Evolutionary conservation across 2,797 vertebrate genomes (phyloP).

Genomic region (Tokudaia muenninki): DNA sequence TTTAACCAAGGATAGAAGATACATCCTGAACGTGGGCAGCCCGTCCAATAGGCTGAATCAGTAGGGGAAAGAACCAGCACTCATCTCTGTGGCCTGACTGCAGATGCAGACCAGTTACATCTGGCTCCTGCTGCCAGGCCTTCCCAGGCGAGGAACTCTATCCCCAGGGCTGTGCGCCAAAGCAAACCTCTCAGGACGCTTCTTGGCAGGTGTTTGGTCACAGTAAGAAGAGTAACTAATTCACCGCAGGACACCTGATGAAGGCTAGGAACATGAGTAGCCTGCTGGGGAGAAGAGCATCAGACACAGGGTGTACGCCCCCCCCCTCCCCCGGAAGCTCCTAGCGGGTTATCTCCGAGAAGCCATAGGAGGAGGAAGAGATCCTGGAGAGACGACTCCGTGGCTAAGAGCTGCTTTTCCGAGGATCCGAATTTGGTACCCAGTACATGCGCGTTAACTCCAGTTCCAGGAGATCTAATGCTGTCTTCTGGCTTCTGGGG

Average conservation of each 20-base stretch:
- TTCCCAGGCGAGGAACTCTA: neutral
- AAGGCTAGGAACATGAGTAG: neutral
- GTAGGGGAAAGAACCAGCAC: neutral
- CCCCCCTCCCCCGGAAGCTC: neutral
- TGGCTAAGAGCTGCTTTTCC: neutral
- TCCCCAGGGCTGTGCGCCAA: neutral
- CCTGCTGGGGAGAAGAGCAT: neutral
- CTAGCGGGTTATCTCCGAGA: neutral
- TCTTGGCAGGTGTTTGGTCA: neutral
- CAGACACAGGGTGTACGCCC: neutral
- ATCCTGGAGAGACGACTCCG: neutral
- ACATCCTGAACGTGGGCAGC: neutral
- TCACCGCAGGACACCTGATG: neutral
- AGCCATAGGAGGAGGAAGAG: neutral
- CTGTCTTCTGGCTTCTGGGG: neutral
- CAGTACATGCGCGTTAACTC: neutral
- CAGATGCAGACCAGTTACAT: neutral
- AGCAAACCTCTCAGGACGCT: neutral
- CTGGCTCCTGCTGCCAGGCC: neutral
- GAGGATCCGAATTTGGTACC: neutral
- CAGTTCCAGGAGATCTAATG: neutral
- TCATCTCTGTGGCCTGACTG: neutral
- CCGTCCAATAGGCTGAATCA: neutral
- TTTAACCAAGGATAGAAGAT: neutral
- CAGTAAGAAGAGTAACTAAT: neutral